Percentiles rank a stretch among this genome's conserved stretches.
Conservation (phyloP, 2,888 invertebrate genomes). For the Chloromyia formosa region DNA sequence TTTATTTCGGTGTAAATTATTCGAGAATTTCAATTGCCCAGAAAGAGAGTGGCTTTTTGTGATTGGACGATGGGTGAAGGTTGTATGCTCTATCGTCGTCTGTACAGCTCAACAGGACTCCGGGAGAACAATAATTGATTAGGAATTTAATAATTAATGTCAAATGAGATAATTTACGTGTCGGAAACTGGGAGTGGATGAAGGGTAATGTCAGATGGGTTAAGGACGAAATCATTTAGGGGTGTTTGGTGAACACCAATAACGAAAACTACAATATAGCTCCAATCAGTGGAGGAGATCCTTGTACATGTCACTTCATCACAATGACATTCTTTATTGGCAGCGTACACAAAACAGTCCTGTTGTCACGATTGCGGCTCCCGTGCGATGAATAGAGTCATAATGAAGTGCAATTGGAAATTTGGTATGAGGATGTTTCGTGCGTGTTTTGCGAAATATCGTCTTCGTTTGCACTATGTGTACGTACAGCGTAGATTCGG, state of each 20-base stretch:
- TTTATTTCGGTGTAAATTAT: constrained; percentile 41
- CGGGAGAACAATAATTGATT: constrained; percentile 32
- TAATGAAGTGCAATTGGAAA: constrained; percentile 42
- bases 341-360: background rate
- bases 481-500: background rate
- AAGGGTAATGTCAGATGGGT: background rate
- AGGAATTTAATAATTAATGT: constrained; percentile 35
- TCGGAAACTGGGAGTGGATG: background rate
- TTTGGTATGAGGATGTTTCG: constrained; percentile 36
- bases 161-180: constrained; percentile 28
- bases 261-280: background rate
- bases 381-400: constrained; percentile 35
- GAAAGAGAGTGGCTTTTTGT: constrained; percentile 18
- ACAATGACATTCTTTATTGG: constrained; percentile 26
- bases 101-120: background rate
- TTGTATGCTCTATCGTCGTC: constrained; percentile 8
- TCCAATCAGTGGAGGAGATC: background rate
- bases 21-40: constrained; percentile 36
- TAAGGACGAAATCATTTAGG: background rate
- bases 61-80: background rate
- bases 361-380: background rate
- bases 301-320: constrained; percentile 4
- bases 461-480: constrained; percentile 18
- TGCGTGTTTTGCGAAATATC: constrained; percentile 45
- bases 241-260: background rate